phyloP scores from a whole-genome alignment of 2,797 vertebrate genomes.

The Pelochelys cantorii region DNA sequence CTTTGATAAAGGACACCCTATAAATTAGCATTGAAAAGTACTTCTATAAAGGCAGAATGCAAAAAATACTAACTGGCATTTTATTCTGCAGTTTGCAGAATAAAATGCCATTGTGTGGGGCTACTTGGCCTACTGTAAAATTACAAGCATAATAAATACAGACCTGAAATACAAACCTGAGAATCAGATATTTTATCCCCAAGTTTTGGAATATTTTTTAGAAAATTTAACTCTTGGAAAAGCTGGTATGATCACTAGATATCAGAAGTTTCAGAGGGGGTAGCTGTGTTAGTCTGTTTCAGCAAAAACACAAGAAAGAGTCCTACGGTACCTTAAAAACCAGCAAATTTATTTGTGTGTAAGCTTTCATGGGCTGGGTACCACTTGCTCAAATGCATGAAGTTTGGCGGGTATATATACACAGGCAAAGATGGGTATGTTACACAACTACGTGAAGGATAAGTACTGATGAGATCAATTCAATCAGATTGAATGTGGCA shows the following conservation, averaged over 20 bases:
- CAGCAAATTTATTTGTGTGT: too few species aligned
- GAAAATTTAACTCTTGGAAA: not conserved
- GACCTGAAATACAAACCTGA: not conserved
- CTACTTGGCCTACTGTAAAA: not conserved
- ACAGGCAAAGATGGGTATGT: too few species aligned
- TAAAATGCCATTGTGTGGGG: not conserved
- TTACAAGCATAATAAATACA: not conserved
- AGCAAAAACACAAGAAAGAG: too few species aligned
- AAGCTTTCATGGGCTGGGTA: too few species aligned
- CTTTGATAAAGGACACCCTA: not conserved
- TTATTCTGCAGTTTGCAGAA: not conserved
- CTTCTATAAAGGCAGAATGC: not conserved
- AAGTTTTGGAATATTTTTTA: rapidly evolving
- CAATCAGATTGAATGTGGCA: too few species aligned
- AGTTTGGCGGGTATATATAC: too few species aligned
- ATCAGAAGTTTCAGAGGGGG: not conserved
- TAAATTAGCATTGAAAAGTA: not conserved
- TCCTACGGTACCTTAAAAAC: too few species aligned
- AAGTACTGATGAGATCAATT: too few species aligned
- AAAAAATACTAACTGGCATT: not conserved
- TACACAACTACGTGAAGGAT: too few species aligned
- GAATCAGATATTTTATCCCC: not conserved
- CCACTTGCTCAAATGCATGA: too few species aligned
- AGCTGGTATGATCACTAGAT: not conserved
- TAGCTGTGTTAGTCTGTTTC: too few species aligned